Base-by-base conservation (phyloP, 1,140 invertebrate genomes). In the Magallana angulata region DNA sequence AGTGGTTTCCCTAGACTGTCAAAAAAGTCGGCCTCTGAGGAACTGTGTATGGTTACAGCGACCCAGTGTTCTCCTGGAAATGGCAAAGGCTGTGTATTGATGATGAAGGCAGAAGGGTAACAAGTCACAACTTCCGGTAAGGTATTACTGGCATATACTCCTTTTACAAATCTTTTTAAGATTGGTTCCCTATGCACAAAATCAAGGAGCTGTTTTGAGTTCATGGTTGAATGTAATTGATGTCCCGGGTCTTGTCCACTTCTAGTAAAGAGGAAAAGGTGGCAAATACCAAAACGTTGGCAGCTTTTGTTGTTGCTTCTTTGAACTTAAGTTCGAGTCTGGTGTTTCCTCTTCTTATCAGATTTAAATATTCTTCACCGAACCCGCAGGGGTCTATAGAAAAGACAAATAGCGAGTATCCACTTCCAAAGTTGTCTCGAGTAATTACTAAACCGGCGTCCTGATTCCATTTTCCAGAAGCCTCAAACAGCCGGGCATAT, bases 301-400 rank as follows among this genome's bases (percentile, higher is more conserved):
- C 36, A 36, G 4, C 36, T 57, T 87, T 58, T 56, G 82, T 68
- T 57, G 81, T 62, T 59, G 12, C 60, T 12, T 57, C 9, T 8
- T 36, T 60, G 59, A 87, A 88, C 83, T 85, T 88, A 57, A 88
- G 59, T 18, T 88, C 87, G 71, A 88, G 84, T 88, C 84, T 85
- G 83, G 83, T 83, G 84, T 85, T 88, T 24, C 87, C 87, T 48
- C 83, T 71, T 3, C 59, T 56, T 11, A 87, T 84, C 12, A 88
- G 60, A 68, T 87, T 87, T 87, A 84, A 64, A 87, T 87, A 87
- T 84, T 87, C 87, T 56, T 88, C 59, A 59, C 80, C 87, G n/a
- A 85, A 76, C 8, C 71, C 80, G 56, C 24, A 82, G 4, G 86
- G 87, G 36, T 81, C 83, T 59, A 85, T 57, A n/a, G 58, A 68